A percentile compares a stretch with the other conserved stretches of the same genome.
Conservation (phyloP, 2,113 vertebrate genomes). For the Mus pahari region DNA sequence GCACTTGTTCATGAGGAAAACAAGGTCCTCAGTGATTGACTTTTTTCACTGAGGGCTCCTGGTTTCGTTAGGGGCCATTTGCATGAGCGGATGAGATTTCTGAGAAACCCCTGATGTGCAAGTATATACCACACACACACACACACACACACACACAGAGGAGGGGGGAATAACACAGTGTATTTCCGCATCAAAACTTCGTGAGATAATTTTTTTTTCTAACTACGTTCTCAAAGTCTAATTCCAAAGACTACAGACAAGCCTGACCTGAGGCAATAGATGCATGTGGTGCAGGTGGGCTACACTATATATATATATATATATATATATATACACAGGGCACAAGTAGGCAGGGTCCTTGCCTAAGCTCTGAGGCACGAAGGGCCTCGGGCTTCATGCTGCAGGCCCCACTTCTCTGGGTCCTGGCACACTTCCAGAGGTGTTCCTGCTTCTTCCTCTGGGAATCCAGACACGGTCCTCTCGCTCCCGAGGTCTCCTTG, state of each 20-base stretch:
- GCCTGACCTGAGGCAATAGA: not conserved
- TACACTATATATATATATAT: rapidly evolving
- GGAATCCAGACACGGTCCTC: not conserved
- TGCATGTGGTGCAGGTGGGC: not conserved
- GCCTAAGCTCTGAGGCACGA: not conserved
- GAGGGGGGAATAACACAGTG: too few relatives aligned
- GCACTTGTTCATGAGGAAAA: not conserved
- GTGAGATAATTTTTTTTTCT: not conserved
- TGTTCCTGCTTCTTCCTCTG: too few relatives aligned
- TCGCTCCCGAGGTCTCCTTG: not conserved
- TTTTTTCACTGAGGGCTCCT: not conserved
- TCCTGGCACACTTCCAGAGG: not conserved
- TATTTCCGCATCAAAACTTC: not conserved
- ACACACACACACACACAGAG: not conserved
- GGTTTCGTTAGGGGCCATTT: not conserved
- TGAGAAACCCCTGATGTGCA: not conserved
- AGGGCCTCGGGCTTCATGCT: not conserved
- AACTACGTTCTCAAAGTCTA: constrained; percentile 8
- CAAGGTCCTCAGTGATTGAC: not conserved
- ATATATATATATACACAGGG: too few relatives aligned
- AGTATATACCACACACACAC: not conserved
- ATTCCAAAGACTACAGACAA: not conserved
- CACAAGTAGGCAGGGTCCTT: not conserved
- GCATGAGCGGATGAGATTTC: not conserved
- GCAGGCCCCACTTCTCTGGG: rapidly evolving